Evolutionary conservation across 2,113 vertebrate genomes (phyloP), one percentile per base, ranked within the genome.

Genomic region (Apteryx owenii): DNA sequence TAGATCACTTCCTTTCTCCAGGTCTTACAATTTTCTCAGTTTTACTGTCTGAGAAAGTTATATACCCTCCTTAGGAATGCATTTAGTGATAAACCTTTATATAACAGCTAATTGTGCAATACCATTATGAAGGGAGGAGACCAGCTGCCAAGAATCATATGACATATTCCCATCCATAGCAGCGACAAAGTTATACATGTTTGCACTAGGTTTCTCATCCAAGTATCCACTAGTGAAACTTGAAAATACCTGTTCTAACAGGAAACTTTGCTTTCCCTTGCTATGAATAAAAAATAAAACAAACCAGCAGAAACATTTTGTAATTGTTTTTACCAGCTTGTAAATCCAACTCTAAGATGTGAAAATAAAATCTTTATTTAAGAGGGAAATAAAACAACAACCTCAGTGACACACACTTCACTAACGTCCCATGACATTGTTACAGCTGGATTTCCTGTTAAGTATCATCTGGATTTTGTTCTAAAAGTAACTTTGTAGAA

Each of bases 1-100:
- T 65, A 91, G 51, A 89, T 70, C 66, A 84, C 53, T 95, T 93
- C 78, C 78, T 64, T 86, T 92, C 81, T 91, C 75, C 44, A 72
- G 81, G 53, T 60, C 26, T 85, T 36, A 79, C 19, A 60, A 33
- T 60, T 31, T 60, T 60, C 18, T 60, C 56, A 19, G 10, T 60
- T 60, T 33, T 33, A 60, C 31, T 60, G 28, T 17, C 28, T 31
- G 5, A 9, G 33, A 69, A 92, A 79, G 64, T 82, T 18, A 44
- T 48, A 26, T 64, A 23, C 22, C 36, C 16, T 89, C 44, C 69
- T 85, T 66, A 85, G 81, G 79, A 95, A 90, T 33, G 53, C 26
- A 54, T 84, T 58, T 56, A 71, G 33, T 79, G 46, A 66, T 44
- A 88, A 90, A 81, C 4, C 5, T 77, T 58, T 64, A 60, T 81